These are phyloP conservation scores for Chaetorhynchus papuensis DNA, from an alignment of 2,113 vertebrate genomes.

Conservation along the genomic window DNA sequence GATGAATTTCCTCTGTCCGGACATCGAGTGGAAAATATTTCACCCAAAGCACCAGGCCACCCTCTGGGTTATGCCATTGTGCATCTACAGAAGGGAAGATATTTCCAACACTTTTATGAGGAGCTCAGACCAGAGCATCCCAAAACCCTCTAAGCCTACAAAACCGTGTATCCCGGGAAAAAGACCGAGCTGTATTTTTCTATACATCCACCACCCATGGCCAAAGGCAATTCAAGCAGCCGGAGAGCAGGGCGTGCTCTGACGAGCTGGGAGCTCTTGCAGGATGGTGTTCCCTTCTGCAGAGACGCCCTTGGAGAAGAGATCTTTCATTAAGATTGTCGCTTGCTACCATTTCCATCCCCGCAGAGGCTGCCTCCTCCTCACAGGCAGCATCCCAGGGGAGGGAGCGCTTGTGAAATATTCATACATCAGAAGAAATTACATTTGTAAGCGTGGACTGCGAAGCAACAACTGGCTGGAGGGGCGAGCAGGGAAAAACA, in stretches of 20 bases:
- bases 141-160: neutral
- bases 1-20: neutral
- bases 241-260: rapidly evolving
- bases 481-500: neutral
- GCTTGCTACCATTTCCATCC: neutral
- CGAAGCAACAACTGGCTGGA: neutral
- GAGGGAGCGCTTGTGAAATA: neutral
- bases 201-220: neutral
- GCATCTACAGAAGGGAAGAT: neutral
- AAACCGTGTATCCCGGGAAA: neutral
- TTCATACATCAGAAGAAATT: slow-evolving; percentile 35
- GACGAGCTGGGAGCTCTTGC: neutral
- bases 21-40: neutral
- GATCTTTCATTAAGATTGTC: slow-evolving; percentile 27
- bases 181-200: neutral
- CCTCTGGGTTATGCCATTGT: neutral
- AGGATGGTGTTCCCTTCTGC: neutral
- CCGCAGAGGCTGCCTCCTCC: neutral
- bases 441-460: neutral
- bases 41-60: neutral
- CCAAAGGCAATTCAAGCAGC: neutral
- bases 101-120: neutral
- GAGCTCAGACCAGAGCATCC: neutral
- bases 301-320: neutral
- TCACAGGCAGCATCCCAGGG: neutral